phyloP scores from a whole-genome alignment of 2,888 invertebrate genomes.

The Drosophila pseudotalamancana region DNA sequence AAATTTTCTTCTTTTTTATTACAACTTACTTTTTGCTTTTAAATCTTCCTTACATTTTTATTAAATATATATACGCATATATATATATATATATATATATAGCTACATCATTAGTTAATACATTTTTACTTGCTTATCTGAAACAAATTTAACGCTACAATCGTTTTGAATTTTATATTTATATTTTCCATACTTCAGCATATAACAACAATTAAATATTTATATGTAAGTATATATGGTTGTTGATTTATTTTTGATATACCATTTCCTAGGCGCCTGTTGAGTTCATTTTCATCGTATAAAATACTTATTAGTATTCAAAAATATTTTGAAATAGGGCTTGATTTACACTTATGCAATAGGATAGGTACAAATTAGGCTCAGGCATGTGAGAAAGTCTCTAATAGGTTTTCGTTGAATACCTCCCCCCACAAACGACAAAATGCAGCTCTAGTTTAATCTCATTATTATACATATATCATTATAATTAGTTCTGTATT shows the following conservation, averaged over 20 bases:
- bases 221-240: constrained; percentile 20
- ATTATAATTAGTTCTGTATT: constrained; percentile 46
- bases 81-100: constrained; percentile 57
- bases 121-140: constrained; percentile 48
- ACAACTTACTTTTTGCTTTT: constrained; percentile 45
- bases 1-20: constrained; percentile 43
- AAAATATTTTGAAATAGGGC: constrained; percentile 70
- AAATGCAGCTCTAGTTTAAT: constrained; percentile 62
- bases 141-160: constrained; percentile 74
- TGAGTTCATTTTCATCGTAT: constrained; percentile 56
- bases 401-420: constrained; percentile 59
- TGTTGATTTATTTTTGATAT: constrained; percentile 55
- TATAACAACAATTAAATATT: constrained; percentile 70
- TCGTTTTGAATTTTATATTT: constrained; percentile 40
- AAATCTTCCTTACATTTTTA: constrained; percentile 31
- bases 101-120: constrained; percentile 62
- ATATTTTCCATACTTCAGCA: constrained; percentile 61
- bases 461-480: constrained; percentile 20
- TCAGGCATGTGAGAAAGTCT: constrained; percentile 77
- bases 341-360: constrained; percentile 74
- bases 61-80: constrained; percentile 45
- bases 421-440: constrained; percentile 37
- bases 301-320: constrained; percentile 68
- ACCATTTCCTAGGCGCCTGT: constrained; percentile 61
- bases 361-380: constrained; percentile 82